Evolutionary conservation across 2,888 invertebrate species (phyloP).

Genomic region (Phortica okadai): DNA sequence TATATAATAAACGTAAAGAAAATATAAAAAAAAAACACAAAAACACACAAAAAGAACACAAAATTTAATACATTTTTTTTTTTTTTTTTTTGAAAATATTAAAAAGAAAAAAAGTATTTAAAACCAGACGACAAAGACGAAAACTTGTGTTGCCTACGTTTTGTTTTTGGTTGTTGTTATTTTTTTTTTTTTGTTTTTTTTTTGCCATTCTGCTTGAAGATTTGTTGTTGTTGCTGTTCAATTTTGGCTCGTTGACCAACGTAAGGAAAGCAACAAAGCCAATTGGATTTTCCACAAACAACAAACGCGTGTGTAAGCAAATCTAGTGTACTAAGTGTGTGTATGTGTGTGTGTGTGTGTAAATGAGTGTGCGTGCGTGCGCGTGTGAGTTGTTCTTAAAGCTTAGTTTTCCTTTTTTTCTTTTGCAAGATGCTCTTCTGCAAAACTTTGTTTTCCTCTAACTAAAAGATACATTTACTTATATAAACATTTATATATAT

Average conservation of each 20-base stretch:
- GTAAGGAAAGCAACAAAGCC: neutral
- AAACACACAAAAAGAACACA: constrained; percentile 46
- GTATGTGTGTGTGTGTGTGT: constrained; percentile 4
- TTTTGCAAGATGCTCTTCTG: neutral
- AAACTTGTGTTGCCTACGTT: constrained; percentile 29
- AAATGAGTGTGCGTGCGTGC: neutral
- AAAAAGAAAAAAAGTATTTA: neutral
- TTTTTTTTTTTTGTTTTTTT: neutral
- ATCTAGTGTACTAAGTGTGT: constrained; percentile 3
- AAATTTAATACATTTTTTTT: too few relatives aligned
- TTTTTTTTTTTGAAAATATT: too few relatives aligned
- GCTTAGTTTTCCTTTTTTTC: neutral
- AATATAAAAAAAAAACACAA: constrained; percentile 13
- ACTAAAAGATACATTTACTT: too few relatives aligned
- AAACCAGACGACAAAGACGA: neutral
- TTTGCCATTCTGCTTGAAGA: neutral
- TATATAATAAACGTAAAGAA: neutral
- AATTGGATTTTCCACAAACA: neutral
- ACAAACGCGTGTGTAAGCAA: neutral
- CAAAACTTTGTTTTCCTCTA: neutral
- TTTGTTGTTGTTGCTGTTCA: neutral
- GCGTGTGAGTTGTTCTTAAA: neutral
- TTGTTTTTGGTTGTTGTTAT: neutral
- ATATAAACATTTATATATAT: neutral
- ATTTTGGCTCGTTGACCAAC: too few relatives aligned